phyloP scores from a whole-genome alignment of 2,113 vertebrate species.

The Zosterops lateralis region DNA sequence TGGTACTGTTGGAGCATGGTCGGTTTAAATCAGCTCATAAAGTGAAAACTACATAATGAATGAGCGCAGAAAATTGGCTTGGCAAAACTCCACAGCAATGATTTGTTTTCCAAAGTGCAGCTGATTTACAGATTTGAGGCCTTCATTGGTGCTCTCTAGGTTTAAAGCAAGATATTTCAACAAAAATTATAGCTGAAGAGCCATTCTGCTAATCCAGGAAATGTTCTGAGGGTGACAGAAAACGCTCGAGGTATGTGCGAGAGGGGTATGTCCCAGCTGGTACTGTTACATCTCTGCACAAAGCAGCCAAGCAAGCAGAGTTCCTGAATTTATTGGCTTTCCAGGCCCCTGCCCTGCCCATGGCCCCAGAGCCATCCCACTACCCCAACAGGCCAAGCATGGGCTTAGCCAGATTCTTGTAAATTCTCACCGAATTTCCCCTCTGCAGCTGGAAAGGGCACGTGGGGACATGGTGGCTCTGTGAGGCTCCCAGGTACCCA shows the following conservation, averaged over 20 bases:
- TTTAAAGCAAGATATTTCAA: constrained; percentile 55
- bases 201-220: constrained; percentile 31
- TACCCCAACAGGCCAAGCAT: rapidly evolving
- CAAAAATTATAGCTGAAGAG: constrained; percentile 46
- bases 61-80: constrained; percentile 28
- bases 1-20: background rate
- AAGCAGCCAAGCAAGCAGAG: background rate
- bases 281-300: background rate
- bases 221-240: constrained; percentile 27
- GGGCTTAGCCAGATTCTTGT: background rate
- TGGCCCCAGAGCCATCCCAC: rapidly evolving
- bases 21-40: constrained; percentile 52
- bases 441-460: rapidly evolving
- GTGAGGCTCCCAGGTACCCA: background rate
- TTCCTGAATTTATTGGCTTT: background rate
- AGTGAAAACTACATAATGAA: constrained; percentile 55
- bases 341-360: background rate
- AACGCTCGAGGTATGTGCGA: background rate
- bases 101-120: constrained; percentile 39
- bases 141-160: background rate
- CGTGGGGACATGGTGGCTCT: rapidly evolving
- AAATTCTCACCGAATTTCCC: background rate
- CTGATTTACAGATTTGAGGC: constrained; percentile 50
- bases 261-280: background rate
- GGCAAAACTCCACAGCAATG: constrained; percentile 10